Evolutionary conservation across 2,888 invertebrate genomes (phyloP), one percentile per base, ranked within the genome.

Genomic region (Exephanes ischioxanthus): DNA sequence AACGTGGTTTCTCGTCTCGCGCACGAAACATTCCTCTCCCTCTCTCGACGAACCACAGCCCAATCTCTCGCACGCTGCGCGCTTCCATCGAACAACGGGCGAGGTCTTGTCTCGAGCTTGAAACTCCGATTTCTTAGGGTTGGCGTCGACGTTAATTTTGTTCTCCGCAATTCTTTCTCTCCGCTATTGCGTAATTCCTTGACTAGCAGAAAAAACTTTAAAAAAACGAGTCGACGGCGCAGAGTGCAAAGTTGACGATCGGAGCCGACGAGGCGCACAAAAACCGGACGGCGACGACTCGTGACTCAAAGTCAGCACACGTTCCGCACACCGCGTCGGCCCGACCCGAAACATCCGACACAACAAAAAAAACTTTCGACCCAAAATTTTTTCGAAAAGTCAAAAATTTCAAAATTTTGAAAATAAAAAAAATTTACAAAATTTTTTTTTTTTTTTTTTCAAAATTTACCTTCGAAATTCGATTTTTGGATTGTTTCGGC

Each of bases 31-130:
- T 48, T 66, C 14, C 2, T 30, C 30, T 30, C 37, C 2, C 26
- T 70, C n/a, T 7, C 53, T 53, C n/a, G 19, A 6, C 16, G 5
- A 72, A n/a, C 51, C n/a, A 14, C 48, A 53, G 70, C 19, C 70
- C 30, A 75, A 81, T 30, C 7, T 16, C 53, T 53, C 19, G 26
- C 78, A 71, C 48, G 14, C 67, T 73, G 67, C 2, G 30, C n/a
- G 2, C 7, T 3, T 33, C 6, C 6, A 7, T 5, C 30, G 30
- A 14, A 61, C 61, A 0, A 26, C 14, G 6, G 22, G 3, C 9
- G 26, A 30, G 26, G 30, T 30, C 1, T 4, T 30, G 19, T 22
- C 6, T 55, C 11, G 0, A 0, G 7, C 41, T 7, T 11, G 11
- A 11, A 26, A 26, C 26, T 26, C 26, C 26, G 1, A 30, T 3